Percentiles rank a stretch among this genome's conserved stretches.
These are phyloP conservation scores for Pseudomugil tenellus DNA, from an alignment of 2,797 vertebrate genomes.

Conservation along the genomic window DNA sequence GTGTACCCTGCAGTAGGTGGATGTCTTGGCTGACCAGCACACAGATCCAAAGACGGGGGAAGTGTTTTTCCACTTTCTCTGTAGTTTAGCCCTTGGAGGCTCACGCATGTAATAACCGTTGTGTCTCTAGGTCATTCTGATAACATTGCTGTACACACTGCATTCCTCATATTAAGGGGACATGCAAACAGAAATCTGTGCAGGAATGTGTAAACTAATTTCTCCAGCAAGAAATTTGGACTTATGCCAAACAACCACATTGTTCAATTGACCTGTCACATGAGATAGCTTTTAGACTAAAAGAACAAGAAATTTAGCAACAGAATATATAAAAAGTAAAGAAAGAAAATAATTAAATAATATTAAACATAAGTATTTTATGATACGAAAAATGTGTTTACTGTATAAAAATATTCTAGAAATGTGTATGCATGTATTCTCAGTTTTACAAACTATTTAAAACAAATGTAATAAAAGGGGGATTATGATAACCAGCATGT, in stretches of 20 bases:
- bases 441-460: slow-evolving; percentile 1
- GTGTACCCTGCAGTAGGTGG: slow-evolving; percentile 61
- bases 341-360: neutral
- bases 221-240: slow-evolving; percentile 14
- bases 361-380: neutral
- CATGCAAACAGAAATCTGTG: slow-evolving; percentile 36
- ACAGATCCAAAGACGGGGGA: slow-evolving; percentile 45
- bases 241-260: slow-evolving; percentile 26
- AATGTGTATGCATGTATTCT: slow-evolving; percentile 7
- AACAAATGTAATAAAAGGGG: slow-evolving; percentile 1
- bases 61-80: slow-evolving; percentile 73
- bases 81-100: slow-evolving; percentile 71
- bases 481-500: neutral
- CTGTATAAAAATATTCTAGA: slow-evolving; percentile 9
- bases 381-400: neutral
- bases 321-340: slow-evolving; percentile 5
- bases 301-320: neutral
- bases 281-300: slow-evolving; percentile 6
- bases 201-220: slow-evolving; percentile 42
- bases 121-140: slow-evolving; percentile 78
- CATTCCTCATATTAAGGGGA: slow-evolving; percentile 70
- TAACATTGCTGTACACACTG: slow-evolving; percentile 68
- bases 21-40: slow-evolving; percentile 67
- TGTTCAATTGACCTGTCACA: slow-evolving; percentile 17
- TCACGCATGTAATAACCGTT: slow-evolving; percentile 78